Evolutionary conservation across 2,113 vertebrate species (phyloP).

Genomic region (Ciconia boyciana): DNA sequence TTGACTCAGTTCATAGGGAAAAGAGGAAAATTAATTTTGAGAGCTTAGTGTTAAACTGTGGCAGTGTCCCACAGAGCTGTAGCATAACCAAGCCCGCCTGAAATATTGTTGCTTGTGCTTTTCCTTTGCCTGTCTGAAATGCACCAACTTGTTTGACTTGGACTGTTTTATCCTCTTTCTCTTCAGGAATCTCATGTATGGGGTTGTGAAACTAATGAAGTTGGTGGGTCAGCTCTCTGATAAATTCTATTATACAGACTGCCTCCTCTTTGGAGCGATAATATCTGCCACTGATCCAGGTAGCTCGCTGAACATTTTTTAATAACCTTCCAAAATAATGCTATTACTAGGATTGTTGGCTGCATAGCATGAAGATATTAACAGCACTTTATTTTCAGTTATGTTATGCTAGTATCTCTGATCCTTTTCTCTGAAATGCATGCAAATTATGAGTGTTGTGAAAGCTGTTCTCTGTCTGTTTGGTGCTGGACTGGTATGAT

Average conservation of each 20-base stretch:
- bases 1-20: not conserved
- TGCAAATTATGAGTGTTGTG: not conserved
- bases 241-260: slow-evolving; percentile 98
- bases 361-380: not conserved
- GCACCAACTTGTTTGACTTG: not conserved
- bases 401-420: not conserved
- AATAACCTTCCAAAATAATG: not conserved
- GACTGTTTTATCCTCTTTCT: not conserved
- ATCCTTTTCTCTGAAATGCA: not conserved
- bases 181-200: slow-evolving; percentile 95
- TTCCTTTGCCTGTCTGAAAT: not conserved
- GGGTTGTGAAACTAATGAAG: slow-evolving; percentile 96
- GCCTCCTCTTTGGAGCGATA: slow-evolving; percentile 95
- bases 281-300: slow-evolving; percentile 98
- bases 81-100: not conserved
- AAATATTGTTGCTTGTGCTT: not conserved
- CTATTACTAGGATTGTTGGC: not conserved
- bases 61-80: not conserved
- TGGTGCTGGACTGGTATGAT: not conserved
- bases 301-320: slow-evolving; percentile 41
- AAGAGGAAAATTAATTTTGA: not conserved
- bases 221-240: slow-evolving; percentile 88
- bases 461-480: not conserved
- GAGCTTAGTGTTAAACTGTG: not conserved
- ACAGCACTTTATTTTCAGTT: not conserved